Conservation (phyloP, 92 coral and sea anemone genomes). For the Chrysogorgia sp. region DNA sequence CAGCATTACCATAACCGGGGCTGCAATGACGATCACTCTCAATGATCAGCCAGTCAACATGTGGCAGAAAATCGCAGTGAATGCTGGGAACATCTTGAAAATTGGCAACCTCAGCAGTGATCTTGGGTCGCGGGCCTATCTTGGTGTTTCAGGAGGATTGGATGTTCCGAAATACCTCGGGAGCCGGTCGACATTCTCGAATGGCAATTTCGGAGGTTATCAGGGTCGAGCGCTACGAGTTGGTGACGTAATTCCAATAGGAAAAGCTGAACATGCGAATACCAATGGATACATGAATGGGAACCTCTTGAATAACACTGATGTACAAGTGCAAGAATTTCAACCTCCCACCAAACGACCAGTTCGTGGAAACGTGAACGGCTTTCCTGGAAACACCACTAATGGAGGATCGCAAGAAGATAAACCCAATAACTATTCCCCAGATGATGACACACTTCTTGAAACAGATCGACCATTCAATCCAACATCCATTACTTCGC, state of each 20-base stretch:
- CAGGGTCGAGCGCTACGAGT: slow-evolving; percentile 59
- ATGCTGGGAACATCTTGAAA: slow-evolving; percentile 31
- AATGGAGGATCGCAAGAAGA: neutral
- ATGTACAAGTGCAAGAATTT: neutral
- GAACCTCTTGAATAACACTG: neutral
- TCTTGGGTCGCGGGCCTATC: slow-evolving; percentile 58
- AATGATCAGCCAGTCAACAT: slow-evolving; percentile 46
- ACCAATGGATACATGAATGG: neutral
- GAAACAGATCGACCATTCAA: slow-evolving; percentile 5
- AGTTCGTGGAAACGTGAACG: neutral
- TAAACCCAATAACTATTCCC: neutral
- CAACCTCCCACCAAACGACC: neutral
- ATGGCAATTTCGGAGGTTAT: slow-evolving; percentile 61
- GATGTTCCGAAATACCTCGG: slow-evolving; percentile 67
- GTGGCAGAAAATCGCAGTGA: slow-evolving; percentile 50
- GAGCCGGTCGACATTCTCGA: slow-evolving; percentile 63
- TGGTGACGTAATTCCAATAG: slow-evolving; percentile 53
- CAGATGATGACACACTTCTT: neutral
- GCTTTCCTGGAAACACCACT: neutral
- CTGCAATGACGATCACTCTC: slow-evolving; percentile 44
- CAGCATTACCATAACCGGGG: slow-evolving; percentile 58
- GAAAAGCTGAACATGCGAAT: neutral
- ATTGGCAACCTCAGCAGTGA: slow-evolving; percentile 52
- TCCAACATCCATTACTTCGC: slow-evolving; percentile 4
- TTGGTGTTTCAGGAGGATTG: slow-evolving; percentile 57